These are phyloP conservation scores for Trinectes maculatus DNA, from an alignment of 2,113 vertebrate genomes.

Conservation along the genomic window DNA sequence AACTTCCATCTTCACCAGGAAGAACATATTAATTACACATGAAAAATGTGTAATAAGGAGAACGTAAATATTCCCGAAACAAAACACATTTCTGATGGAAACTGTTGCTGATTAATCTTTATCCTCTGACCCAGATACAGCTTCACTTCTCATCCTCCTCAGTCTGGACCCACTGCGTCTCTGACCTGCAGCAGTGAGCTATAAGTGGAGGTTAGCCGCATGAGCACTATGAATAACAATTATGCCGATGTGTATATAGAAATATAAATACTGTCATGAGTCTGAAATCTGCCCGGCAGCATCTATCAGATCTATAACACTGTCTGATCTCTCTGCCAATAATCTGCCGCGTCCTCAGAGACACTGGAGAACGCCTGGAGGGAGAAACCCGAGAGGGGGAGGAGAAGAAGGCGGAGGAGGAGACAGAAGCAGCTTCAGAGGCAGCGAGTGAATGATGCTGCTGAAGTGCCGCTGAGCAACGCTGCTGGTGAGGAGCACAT, in stretches of 20 bases:
- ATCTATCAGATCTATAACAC: constrained; percentile 53
- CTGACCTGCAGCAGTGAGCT: constrained; percentile 12
- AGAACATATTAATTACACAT: too few species aligned
- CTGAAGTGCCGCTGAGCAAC: constrained; percentile 19
- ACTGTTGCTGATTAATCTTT: constrained; percentile 44
- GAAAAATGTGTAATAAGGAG: too few species aligned
- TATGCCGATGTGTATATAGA: constrained; percentile 48
- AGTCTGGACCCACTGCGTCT: constrained; percentile 31
- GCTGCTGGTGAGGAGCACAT: too few species aligned
- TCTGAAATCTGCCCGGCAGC: constrained; percentile 42
- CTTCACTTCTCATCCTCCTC: constrained; percentile 53
- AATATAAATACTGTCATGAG: constrained; percentile 52
- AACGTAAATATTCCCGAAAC: too few species aligned
- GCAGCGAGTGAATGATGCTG: background rate
- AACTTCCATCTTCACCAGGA: too few species aligned
- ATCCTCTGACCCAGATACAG: constrained; percentile 63
- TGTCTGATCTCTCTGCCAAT: constrained; percentile 57
- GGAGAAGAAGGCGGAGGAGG: constrained; percentile 8
- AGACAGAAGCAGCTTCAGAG: background rate
- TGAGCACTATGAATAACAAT: too few species aligned
- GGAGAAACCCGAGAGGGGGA: constrained; percentile 32
- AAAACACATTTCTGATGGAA: too few species aligned
- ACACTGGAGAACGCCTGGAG: constrained; percentile 18
- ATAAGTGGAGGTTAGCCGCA: too few species aligned
- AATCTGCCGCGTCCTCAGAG: constrained; percentile 44